Base-by-base conservation (phyloP, 2,888 invertebrate genomes). In the Onchidella celtica region DNA sequence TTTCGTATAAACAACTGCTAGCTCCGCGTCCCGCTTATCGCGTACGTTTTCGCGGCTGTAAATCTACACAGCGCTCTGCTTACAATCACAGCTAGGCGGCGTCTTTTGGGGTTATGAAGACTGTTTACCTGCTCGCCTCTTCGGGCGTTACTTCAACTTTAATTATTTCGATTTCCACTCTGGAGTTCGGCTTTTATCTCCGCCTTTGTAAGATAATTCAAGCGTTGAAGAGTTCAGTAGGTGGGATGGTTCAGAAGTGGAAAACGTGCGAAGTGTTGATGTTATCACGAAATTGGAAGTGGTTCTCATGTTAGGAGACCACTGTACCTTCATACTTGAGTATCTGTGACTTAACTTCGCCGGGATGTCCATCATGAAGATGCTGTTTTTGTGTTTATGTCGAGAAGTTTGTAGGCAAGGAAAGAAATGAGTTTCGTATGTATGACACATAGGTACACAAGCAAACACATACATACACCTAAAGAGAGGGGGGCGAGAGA, bases 111-210 rank as follows among this genome's bases (percentile, higher is more conserved):
- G 70, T 70, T 24, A 70, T 29, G 1, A 29, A 9, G 6, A 9
- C 17, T 57, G 70, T 70, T 70, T 57, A 70, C 32, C 21, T 2
- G 57, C 17, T 3, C 24, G 21, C 4, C 55, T 32, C 70, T 57
- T 27, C 14, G 70, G 14, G 2, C n/a, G 21, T 55, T 27, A n/a
- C 55, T 40, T 4, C 55, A 27, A 1, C 6, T 27, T 55, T 70
- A 70, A 70, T 70, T 70, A 70, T 70, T 70, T 70, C 32, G 27
- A 70, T 29, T 70, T 70, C 21, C 47, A n/a, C 70, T 14, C 32
- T n/a, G 11, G 32, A 17, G 2, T 32, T 21, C n/a, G 11, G 1
- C 55, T 70, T 55, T 70, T 70, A 70, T 70, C 70, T 70, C 21
- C 21, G 47, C n/a, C 55, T 29, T 70, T 29, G 70, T 55, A 29